Evolutionary conservation across 2,113 vertebrate species (phyloP).

Genomic region (Cariama cristata): DNA sequence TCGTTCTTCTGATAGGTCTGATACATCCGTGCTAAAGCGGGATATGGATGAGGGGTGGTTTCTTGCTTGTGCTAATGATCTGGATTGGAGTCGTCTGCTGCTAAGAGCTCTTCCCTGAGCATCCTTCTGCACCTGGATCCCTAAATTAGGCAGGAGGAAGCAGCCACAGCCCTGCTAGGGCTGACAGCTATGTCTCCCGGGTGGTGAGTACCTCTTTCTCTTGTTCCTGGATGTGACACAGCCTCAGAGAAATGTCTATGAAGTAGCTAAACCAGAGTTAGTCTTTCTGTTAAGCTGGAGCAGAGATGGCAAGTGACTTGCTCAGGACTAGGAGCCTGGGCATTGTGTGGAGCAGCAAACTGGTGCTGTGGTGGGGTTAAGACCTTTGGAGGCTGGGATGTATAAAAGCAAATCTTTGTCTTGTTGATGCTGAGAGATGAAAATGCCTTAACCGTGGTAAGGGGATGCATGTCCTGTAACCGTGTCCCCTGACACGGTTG

Average conservation of each 20-base stretch:
- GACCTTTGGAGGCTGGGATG: background rate
- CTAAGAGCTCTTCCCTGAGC: background rate
- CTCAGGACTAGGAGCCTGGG: background rate
- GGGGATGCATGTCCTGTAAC: background rate
- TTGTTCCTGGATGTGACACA: background rate
- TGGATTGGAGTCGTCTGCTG: background rate
- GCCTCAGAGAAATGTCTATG: background rate
- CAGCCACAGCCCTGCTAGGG: background rate
- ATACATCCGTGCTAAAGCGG: fast-evolving
- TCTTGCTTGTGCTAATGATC: background rate
- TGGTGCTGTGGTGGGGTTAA: background rate
- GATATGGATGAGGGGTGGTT: background rate
- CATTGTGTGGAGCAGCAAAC: fast-evolving
- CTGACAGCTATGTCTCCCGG: background rate
- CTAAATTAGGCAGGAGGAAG: background rate
- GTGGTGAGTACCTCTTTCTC: background rate
- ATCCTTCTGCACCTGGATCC: background rate
- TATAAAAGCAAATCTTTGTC: background rate
- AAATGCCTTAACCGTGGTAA: background rate
- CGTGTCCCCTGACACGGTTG: fast-evolving
- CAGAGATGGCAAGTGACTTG: background rate
- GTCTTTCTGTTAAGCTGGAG: background rate
- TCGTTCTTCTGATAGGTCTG: background rate
- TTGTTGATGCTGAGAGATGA: background rate
- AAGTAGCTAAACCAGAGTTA: background rate